Percentiles rank a stretch among this genome's conserved stretches.
These are phyloP conservation scores for Paracentrotus lividus DNA, from an alignment of 53 echinoderm and acorn worm genomes.

Conservation along the genomic window DNA sequence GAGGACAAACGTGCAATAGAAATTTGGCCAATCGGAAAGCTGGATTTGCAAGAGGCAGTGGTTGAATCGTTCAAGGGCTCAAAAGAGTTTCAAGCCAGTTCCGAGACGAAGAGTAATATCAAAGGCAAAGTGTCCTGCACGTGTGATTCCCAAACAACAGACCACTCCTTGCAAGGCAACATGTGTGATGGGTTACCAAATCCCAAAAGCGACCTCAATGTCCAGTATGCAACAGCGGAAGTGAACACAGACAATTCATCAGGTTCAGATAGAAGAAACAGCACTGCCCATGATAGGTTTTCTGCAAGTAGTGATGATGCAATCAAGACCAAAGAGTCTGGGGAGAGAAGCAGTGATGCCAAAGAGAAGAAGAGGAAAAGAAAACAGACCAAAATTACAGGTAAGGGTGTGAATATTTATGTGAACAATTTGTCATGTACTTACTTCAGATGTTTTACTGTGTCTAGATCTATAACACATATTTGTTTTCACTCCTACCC, in stretches of 20 bases:
- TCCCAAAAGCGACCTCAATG: not conserved
- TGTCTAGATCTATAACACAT: no score
- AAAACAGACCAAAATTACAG: not conserved
- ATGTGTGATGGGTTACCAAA: not conserved
- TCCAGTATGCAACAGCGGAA: not conserved
- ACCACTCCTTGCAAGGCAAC: not conserved
- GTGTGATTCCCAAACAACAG: not conserved
- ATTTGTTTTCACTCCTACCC: no score
- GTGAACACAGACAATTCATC: not conserved
- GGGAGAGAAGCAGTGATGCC: not conserved
- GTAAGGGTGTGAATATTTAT: not conserved
- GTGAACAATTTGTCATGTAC: not conserved
- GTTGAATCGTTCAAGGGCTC: not conserved
- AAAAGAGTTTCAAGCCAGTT: not conserved
- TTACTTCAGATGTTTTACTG: no score
- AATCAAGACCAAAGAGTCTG: not conserved
- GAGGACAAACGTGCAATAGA: constrained; percentile 48
- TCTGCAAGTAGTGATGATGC: not conserved
- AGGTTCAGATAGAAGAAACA: not conserved
- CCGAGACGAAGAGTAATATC: not conserved
- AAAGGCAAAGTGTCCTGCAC: not conserved
- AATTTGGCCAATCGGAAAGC: not conserved
- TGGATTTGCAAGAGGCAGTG: constrained; percentile 4
- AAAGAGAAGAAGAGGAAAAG: not conserved
- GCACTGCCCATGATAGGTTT: not conserved